Evolutionary conservation across 2,113 vertebrate genomes (phyloP).

Genomic region (Paramisgurnus dabryanus): DNA sequence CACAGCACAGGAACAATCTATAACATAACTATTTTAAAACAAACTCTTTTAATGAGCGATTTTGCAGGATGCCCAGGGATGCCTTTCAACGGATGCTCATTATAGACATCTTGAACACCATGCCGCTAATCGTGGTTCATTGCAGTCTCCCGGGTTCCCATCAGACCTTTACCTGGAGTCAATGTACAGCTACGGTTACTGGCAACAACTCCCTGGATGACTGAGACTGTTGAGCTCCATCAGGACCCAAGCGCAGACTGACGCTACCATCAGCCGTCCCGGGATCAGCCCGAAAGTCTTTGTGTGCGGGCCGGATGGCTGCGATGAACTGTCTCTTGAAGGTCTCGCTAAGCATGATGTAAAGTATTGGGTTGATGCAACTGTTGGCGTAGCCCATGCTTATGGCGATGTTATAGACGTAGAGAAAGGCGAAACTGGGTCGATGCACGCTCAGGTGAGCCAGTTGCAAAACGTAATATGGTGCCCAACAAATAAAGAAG

Average conservation of each 20-base stretch:
- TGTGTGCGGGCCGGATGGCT: constrained; percentile 58
- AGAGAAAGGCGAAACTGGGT: constrained; percentile 62
- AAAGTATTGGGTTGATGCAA: constrained; percentile 67
- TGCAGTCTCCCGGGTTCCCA: background rate
- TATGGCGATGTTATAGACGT: constrained; percentile 60
- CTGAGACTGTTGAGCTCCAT: constrained; percentile 36
- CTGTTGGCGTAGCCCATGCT: constrained; percentile 67
- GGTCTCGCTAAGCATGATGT: constrained; percentile 62
- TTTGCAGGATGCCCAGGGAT: background rate
- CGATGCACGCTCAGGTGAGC: constrained; percentile 54
- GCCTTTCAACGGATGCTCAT: background rate
- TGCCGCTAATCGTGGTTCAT: background rate
- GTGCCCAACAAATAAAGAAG: constrained; percentile 65
- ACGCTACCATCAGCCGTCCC: constrained; percentile 48
- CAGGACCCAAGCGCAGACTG: constrained; percentile 42
- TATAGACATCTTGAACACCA: background rate
- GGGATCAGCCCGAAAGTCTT: constrained; percentile 45
- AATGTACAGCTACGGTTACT: constrained; percentile 53
- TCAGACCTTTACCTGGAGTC: background rate
- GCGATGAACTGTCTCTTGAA: constrained; percentile 56
- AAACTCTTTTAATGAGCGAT: background rate
- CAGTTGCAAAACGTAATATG: constrained; percentile 62
- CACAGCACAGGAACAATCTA: no score
- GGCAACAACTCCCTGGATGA: constrained; percentile 55
- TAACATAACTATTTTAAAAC: background rate